These are phyloP conservation scores for Campoletis raptor DNA, from an alignment of 2,888 invertebrate genomes.

Conservation along the genomic window DNA sequence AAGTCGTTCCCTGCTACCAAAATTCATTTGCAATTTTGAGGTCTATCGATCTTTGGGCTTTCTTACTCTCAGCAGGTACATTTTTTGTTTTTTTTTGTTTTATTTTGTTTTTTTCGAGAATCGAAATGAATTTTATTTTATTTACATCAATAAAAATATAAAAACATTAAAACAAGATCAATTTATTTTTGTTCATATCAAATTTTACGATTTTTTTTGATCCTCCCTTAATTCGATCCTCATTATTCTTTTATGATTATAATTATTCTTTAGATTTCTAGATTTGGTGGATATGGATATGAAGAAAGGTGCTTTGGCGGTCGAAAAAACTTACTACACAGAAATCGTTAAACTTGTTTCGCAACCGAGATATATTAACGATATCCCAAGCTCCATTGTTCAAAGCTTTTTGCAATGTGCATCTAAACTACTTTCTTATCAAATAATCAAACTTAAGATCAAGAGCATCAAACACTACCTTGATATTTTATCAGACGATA, in stretches of 20 bases:
- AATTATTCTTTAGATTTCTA: constrained; percentile 72
- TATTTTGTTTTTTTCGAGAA: no score
- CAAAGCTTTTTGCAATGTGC: constrained; percentile 75
- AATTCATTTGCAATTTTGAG: constrained; percentile 86
- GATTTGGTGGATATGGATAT: constrained; percentile 74
- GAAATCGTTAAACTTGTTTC: constrained; percentile 75
- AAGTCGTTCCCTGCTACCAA: constrained; percentile 86
- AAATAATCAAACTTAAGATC: constrained; percentile 76
- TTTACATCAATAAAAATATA: background rate
- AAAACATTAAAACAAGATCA: no score
- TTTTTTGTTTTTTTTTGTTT: background rate
- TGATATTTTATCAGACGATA: constrained; percentile 71
- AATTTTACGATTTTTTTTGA: background rate
- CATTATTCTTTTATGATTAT: background rate
- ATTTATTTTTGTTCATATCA: no score
- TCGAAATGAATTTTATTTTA: constrained; percentile 7
- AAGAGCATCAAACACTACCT: constrained; percentile 77
- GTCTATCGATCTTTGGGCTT: constrained; percentile 85
- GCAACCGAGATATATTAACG: constrained; percentile 75
- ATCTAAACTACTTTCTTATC: constrained; percentile 75
- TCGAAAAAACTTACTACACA: constrained; percentile 76
- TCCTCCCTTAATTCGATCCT: background rate
- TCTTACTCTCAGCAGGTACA: constrained; percentile 81
- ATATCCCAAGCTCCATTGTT: constrained; percentile 69
- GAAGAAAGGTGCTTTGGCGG: constrained; percentile 70